Conservation (phyloP, 2,113 vertebrate genomes). For the Australoheros scitulus region DNA sequence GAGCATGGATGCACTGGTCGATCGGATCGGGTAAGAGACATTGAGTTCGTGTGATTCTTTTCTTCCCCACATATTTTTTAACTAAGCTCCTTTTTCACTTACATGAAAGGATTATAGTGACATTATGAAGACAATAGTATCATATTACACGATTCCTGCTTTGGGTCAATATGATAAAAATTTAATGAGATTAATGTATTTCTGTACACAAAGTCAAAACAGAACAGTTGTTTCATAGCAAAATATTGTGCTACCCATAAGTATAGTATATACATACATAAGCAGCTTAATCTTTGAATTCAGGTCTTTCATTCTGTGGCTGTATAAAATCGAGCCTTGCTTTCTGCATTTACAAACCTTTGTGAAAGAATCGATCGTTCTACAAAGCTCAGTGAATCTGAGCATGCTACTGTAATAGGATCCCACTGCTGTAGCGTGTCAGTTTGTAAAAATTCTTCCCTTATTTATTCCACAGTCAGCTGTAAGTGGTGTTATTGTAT, state of each 20-base stretch:
- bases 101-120: too few relatives aligned
- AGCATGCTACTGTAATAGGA: not conserved
- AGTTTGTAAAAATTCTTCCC: not conserved
- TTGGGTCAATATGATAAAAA: too few relatives aligned
- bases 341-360: not conserved
- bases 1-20: slow-evolving; percentile 91
- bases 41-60: not conserved
- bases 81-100: not conserved
- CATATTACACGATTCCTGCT: not conserved
- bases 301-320: not conserved
- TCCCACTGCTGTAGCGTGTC: not conserved
- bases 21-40: slow-evolving; percentile 89
- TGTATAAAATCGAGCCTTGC: not conserved
- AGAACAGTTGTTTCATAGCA: too few relatives aligned
- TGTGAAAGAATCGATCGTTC: not conserved
- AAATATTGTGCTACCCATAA: too few relatives aligned
- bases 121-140: not conserved
- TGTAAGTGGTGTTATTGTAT: not conserved
- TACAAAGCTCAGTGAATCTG: not conserved
- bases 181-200: not conserved
- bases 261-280: too few relatives aligned
- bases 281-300: not conserved
- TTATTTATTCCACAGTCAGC: not conserved
- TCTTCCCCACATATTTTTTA: not conserved
- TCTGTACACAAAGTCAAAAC: not conserved